These are phyloP conservation scores for Molossus alvarezi DNA, from an alignment of 2,797 vertebrate genomes.

Conservation along the genomic window DNA sequence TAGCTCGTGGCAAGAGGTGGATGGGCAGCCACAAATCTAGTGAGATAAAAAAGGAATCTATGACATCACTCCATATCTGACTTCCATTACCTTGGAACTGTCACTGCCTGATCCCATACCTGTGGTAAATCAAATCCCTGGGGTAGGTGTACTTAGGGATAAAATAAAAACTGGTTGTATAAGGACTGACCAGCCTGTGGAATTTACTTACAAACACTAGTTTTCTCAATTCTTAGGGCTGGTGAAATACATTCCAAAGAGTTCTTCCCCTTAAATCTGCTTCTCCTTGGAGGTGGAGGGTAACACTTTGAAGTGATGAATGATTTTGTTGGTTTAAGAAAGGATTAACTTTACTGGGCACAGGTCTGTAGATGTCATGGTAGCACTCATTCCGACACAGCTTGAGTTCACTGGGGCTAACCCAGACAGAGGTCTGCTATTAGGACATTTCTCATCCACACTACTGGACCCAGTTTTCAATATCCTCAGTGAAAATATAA, in stretches of 20 bases:
- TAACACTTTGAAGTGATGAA: background rate
- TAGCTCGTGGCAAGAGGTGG: background rate
- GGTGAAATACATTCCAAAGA: background rate
- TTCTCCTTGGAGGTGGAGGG: background rate
- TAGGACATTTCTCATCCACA: background rate
- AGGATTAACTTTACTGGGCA: background rate
- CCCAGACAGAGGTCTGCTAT: background rate
- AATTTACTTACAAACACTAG: constrained; percentile 22
- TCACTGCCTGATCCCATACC: background rate
- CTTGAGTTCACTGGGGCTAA: background rate
- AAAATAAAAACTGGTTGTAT: background rate
- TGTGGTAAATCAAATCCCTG: background rate
- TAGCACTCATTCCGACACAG: background rate
- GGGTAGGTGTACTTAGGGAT: background rate
- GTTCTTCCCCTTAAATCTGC: background rate
- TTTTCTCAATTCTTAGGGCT: background rate
- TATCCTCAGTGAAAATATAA: background rate
- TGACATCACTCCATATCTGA: background rate
- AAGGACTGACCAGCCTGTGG: background rate
- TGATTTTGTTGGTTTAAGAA: background rate
- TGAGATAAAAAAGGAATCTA: background rate
- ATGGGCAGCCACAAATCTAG: background rate
- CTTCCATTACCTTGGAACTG: background rate
- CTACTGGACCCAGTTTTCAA: background rate
- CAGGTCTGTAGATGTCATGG: background rate